Evolutionary conservation across 2,888 invertebrate genomes (phyloP), one percentile per base, ranked within the genome.

Genomic region (Polydesmus complanatus): DNA sequence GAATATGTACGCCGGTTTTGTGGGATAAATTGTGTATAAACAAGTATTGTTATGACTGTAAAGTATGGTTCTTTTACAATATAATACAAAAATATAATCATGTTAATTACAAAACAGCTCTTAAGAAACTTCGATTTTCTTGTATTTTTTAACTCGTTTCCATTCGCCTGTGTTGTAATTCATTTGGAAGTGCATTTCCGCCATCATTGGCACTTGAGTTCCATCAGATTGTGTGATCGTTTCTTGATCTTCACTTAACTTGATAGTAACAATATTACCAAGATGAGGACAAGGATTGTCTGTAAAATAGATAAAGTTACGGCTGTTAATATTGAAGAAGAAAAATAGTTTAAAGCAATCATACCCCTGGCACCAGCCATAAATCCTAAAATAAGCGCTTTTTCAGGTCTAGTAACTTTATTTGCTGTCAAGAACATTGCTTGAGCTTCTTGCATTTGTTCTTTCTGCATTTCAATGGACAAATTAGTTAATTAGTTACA

Each of bases 161-260:
- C 95, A 97, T 73, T 96, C 94, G 27, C 96, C 96, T 59, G 91
- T 94, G 71, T 88, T 88, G 77, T 96, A 96, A 77, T 97, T 96
- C 90, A 97, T 91, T 74, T 96, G 93, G 82, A 97, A 96, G 75
- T 92, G 93, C 65, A 91, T 94, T 74, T 96, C 96, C 0, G 88
- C 88, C 58, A 88, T 76, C 75, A 89, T 86, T 0, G 83, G 82
- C 23, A 82, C 76, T 69, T 84, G 83, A 0, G 86, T 84, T 65
- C 90, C 89, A 73, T 94, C 92, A 0, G 86, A 79, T 71, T 92
- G 91, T 14, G 83, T 79, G 0, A 94, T 86, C 68, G 86, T 86
- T 74, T 96, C 95, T 69, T 82, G 85, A 72, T 87, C 86, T 74
- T 97, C 96, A 52, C 90, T 91, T 61, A 97, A 78, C 75, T 94